A percentile compares a stretch with the other conserved stretches of the same genome.
These are phyloP conservation scores for Chlorodrepanis virens DNA, from an alignment of 2,113 vertebrate species.

Conservation along the genomic window DNA sequence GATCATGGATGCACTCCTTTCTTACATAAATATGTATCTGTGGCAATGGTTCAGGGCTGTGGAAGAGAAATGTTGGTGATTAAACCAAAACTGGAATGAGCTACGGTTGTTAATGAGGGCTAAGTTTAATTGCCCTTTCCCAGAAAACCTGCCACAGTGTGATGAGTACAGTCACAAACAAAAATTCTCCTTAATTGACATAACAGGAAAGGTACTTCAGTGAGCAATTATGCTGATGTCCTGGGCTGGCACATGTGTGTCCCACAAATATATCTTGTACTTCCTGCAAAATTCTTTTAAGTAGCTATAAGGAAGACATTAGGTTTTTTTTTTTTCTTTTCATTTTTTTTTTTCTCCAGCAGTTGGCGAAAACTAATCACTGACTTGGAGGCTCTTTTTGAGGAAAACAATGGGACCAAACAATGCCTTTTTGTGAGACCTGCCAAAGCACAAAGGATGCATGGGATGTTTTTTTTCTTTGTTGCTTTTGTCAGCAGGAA, in stretches of 20 bases:
- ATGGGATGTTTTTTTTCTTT: conserved; percentile 44
- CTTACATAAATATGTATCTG: neutral
- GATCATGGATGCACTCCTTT: neutral
- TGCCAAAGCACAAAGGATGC: conserved; percentile 70
- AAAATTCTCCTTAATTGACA: conserved; percentile 19
- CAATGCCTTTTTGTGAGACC: conserved; percentile 53
- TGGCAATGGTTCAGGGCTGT: neutral
- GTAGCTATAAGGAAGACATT: conserved; percentile 36
- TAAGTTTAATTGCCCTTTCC: conserved; percentile 25
- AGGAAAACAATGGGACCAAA: conserved; percentile 71
- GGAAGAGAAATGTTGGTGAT: neutral
- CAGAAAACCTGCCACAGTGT: neutral
- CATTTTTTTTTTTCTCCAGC: neutral
- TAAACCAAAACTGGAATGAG: neutral
- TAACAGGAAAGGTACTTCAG: conserved; percentile 67
- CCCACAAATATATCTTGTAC: conserved; percentile 37
- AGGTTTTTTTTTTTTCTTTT: neutral
- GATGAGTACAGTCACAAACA: neutral
- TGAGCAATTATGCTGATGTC: conserved; percentile 27
- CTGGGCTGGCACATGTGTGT: conserved; percentile 24
- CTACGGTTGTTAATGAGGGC: neutral
- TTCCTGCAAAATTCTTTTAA: conserved; percentile 66
- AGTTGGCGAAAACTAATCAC: conserved; percentile 31
- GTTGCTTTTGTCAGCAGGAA: conserved; percentile 58
- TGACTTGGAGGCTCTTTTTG: conserved; percentile 50